Evolutionary conservation across 2,797 vertebrate genomes (phyloP).

Genomic region (Helicolenus hilgendorfi): DNA sequence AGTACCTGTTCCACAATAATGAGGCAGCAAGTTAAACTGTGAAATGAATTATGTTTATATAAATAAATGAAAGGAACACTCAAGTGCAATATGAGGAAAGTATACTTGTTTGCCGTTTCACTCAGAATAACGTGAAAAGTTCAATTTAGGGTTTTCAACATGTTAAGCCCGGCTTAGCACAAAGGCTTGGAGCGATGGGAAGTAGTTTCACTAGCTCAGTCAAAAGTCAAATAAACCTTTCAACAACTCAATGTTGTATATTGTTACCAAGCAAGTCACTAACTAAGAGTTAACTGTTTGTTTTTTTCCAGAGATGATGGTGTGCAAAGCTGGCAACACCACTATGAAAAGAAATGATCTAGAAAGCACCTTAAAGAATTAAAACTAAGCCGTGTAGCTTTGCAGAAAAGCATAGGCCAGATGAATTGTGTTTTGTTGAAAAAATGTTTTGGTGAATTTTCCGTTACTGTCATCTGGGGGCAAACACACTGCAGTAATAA

Average conservation of each 20-base stretch:
- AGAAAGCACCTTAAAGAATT: neutral
- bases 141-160: neutral
- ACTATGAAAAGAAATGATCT: neutral
- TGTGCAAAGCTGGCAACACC: neutral
- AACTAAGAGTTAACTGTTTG: neutral
- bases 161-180: neutral
- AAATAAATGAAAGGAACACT: neutral
- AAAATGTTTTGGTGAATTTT: slow-evolving; percentile 3
- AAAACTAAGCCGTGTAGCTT: neutral
- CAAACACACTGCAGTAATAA: slow-evolving; percentile 41
- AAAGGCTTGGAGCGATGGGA: neutral
- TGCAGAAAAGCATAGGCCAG: neutral
- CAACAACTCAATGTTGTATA: neutral
- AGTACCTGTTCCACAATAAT: neutral
- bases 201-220: neutral
- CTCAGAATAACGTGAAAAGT: neutral
- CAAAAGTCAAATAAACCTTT: neutral
- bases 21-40: neutral
- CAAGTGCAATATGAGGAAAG: neutral
- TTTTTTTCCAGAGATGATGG: neutral
- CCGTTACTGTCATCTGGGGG: slow-evolving; percentile 36
- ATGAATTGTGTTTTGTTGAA: slow-evolving; percentile 21
- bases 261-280: neutral
- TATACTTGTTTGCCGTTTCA: neutral
- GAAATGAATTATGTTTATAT: neutral